Conservation (phyloP, 2,888 invertebrate genomes). For the Rosalia funebris region DNA sequence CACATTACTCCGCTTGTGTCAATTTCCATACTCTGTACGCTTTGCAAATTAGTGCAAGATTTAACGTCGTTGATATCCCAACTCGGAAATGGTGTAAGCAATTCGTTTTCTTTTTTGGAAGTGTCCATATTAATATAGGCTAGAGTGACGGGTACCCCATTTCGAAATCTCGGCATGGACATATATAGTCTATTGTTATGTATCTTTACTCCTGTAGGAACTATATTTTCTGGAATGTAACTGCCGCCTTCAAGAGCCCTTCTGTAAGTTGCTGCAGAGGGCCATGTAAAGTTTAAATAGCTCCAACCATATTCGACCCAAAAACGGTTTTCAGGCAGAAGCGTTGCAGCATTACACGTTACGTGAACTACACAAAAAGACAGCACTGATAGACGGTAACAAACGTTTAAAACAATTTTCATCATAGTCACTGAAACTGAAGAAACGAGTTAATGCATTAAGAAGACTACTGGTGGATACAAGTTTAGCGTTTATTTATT, state of each 20-base stretch:
- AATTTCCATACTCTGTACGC: conserved; percentile 79
- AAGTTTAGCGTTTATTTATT: neutral
- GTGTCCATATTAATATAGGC: conserved; percentile 55
- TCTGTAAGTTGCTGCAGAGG: conserved; percentile 67
- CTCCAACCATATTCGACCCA: conserved; percentile 68
- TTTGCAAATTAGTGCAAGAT: conserved; percentile 75
- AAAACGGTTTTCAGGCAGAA: neutral
- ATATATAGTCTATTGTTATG: conserved; percentile 75
- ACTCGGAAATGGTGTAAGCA: conserved; percentile 74
- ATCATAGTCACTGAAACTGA: neutral
- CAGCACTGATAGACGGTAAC: neutral
- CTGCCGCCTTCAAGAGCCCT: conserved; percentile 68
- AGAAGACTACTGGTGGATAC: neutral
- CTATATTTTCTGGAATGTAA: conserved; percentile 75
- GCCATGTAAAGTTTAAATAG: conserved; percentile 75
- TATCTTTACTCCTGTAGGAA: conserved; percentile 75
- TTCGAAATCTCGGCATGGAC: conserved; percentile 73
- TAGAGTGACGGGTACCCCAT: conserved; percentile 77
- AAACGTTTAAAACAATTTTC: neutral
- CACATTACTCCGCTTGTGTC: conserved; percentile 78
- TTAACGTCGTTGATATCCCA: conserved; percentile 71
- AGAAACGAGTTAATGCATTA: conserved; percentile 1
- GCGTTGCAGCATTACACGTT: neutral
- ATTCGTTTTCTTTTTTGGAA: conserved; percentile 66
- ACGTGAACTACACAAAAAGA: neutral